A percentile compares a stretch with the other conserved stretches of the same genome.
phyloP scores from a whole-genome alignment of 2,797 vertebrate species.

The Holocentrus rufus region DNA sequence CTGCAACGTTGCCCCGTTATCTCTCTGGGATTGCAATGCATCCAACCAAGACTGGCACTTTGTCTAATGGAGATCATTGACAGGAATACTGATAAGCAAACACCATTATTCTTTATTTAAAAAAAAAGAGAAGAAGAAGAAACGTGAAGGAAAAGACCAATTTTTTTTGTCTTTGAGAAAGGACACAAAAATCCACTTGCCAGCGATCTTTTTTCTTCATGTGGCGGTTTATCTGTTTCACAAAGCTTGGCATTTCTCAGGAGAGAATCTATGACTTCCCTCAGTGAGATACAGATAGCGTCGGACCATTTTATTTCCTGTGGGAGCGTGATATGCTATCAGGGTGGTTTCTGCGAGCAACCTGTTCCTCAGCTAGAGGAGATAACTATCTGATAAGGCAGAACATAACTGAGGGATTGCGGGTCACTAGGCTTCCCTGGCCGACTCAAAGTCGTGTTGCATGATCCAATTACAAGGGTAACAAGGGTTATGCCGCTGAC shows the following conservation, averaged over 20 bases:
- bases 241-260: conserved; percentile 12
- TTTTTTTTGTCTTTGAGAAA: conserved; percentile 57
- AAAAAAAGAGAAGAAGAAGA: conserved; percentile 25
- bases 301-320: conserved; percentile 55
- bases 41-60: conserved; percentile 57
- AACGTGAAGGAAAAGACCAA: conserved; percentile 38
- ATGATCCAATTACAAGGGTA: conserved; percentile 73
- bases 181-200: background rate
- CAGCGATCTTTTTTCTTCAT: background rate
- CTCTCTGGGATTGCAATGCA: conserved; percentile 45
- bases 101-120: conserved; percentile 64
- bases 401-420: conserved; percentile 58
- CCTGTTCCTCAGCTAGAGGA: conserved; percentile 40
- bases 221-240: conserved; percentile 51
- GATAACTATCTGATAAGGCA: conserved; percentile 50
- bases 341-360: conserved; percentile 6
- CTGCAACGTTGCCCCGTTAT: conserved; percentile 63
- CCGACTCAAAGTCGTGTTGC: conserved; percentile 54
- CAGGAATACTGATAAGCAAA: conserved; percentile 75
- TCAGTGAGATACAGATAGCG: conserved; percentile 62
- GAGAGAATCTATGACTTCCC: conserved; percentile 36
- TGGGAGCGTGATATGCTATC: conserved; percentile 56
- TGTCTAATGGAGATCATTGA: conserved; percentile 54
- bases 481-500: conserved; percentile 66
- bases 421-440: conserved; percentile 60